Conservation (phyloP, 2,888 invertebrate genomes). For the Spodoptera picta region DNA sequence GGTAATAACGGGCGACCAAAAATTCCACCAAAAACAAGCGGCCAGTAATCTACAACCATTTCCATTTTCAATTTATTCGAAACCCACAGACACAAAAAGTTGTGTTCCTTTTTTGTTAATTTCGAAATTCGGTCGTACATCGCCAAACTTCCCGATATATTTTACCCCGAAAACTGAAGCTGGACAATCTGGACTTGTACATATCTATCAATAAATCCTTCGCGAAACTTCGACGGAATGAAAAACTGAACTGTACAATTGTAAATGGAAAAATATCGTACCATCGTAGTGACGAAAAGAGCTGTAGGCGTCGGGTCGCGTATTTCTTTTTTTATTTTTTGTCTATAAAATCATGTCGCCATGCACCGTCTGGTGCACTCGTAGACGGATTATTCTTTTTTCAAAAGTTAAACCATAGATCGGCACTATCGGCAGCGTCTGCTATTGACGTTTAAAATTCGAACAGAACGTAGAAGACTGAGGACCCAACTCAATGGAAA, state of each 20-base stretch:
- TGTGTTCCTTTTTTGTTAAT: slow-evolving; percentile 43
- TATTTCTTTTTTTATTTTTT: slow-evolving; percentile 33
- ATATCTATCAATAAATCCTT: slow-evolving; percentile 53
- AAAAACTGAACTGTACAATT: slow-evolving; percentile 63
- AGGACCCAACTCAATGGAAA: no score
- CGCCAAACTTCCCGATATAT: slow-evolving; percentile 41
- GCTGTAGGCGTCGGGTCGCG: slow-evolving; percentile 48
- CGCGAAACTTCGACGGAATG: slow-evolving; percentile 63
- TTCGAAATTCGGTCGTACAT: slow-evolving; percentile 30
- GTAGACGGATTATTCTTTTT: slow-evolving; percentile 38
- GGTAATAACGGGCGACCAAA: slow-evolving; percentile 20
- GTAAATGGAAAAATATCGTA: slow-evolving; percentile 57
- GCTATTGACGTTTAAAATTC: slow-evolving; percentile 22
- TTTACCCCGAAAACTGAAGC: slow-evolving; percentile 32
- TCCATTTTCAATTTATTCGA: slow-evolving; percentile 47
- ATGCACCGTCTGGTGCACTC: slow-evolving; percentile 54
- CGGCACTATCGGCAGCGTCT: slow-evolving; percentile 17
- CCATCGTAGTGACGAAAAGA: slow-evolving; percentile 58
- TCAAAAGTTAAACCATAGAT: slow-evolving; percentile 36
- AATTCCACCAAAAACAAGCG: slow-evolving; percentile 18
- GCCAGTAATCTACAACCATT: slow-evolving; percentile 29
- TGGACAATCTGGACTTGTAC: slow-evolving; percentile 42
- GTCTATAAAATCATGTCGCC: slow-evolving; percentile 54
- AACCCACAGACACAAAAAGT: slow-evolving; percentile 41
- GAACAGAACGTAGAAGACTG: slow-evolving; percentile 1